These are phyloP conservation scores for Schizopygopsis pylzovi DNA, from an alignment of 2,797 vertebrate genomes.

Conservation along the genomic window DNA sequence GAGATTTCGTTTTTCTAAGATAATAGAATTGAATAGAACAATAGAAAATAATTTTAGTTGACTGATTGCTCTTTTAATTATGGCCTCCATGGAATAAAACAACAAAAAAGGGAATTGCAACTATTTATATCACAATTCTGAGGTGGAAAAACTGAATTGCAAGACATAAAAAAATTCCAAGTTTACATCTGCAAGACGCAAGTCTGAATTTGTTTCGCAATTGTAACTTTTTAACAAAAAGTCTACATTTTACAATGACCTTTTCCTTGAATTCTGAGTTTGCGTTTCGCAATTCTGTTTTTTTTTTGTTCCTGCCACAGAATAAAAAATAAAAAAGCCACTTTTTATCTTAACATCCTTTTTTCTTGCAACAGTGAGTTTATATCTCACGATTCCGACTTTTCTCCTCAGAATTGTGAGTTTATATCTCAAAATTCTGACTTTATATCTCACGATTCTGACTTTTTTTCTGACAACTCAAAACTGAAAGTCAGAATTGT, in stretches of 20 bases:
- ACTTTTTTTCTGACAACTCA: background rate
- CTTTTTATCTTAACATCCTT: background rate
- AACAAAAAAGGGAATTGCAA: background rate
- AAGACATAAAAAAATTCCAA: background rate
- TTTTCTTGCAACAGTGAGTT: too few species aligned
- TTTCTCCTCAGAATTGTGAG: background rate
- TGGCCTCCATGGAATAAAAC: background rate
- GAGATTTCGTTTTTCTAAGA: background rate
- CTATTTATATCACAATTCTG: background rate
- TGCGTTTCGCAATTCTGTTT: background rate
- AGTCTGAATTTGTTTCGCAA: background rate
- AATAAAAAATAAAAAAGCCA: background rate
- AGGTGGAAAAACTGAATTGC: background rate
- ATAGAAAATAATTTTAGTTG: background rate
- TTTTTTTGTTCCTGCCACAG: background rate
- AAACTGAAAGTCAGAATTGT: background rate
- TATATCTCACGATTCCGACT: background rate
- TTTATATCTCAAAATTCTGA: background rate
- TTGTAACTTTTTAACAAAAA: background rate
- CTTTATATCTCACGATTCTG: background rate
- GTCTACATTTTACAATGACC: background rate
- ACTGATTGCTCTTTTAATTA: background rate
- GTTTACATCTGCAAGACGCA: too few species aligned
- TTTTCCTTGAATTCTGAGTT: too few species aligned
- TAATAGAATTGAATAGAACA: background rate